Percentiles rank a stretch among this genome's conserved stretches.
Evolutionary conservation across 2,888 invertebrate species (phyloP).

Genomic region (Lithophane leautieri): DNA sequence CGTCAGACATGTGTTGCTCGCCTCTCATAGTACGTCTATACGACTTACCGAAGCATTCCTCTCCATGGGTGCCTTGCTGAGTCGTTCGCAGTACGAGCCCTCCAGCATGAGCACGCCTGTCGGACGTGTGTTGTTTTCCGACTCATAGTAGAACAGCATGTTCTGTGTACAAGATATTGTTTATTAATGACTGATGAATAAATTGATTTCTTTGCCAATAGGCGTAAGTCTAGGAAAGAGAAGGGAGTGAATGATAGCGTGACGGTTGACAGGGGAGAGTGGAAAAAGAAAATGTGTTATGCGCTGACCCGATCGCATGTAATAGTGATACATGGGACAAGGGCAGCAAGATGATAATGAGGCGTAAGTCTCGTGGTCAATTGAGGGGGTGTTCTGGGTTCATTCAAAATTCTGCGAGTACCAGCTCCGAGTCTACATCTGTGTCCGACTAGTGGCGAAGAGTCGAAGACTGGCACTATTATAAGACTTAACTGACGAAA

Average conservation of each 20-base stretch:
- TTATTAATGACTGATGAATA: not conserved
- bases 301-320: too few relatives aligned
- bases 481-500: not conserved
- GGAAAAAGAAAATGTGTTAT: too few relatives aligned
- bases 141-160: slow-evolving; percentile 97
- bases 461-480: not conserved
- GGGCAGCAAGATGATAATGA: too few relatives aligned
- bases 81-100: slow-evolving; percentile 96
- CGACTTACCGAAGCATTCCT: slow-evolving; percentile 82
- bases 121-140: slow-evolving; percentile 94
- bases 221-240: too few relatives aligned
- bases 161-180: slow-evolving; percentile 91
- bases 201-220: not conserved
- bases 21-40: slow-evolving; percentile 94
- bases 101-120: slow-evolving; percentile 96
- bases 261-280: too few relatives aligned
- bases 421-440: not conserved
- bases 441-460: not conserved
- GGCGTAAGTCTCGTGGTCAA: not conserved
- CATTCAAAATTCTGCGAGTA: not conserved
- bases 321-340: too few relatives aligned
- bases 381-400: not conserved
- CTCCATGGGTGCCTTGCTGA: slow-evolving; percentile 91
- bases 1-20: slow-evolving; percentile 94
- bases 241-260: too few relatives aligned